A percentile compares a stretch with the other conserved stretches of the same genome.
Evolutionary conservation across 2,888 invertebrate genomes (phyloP).

Genomic region (Trichogramma dendrolimi): DNA sequence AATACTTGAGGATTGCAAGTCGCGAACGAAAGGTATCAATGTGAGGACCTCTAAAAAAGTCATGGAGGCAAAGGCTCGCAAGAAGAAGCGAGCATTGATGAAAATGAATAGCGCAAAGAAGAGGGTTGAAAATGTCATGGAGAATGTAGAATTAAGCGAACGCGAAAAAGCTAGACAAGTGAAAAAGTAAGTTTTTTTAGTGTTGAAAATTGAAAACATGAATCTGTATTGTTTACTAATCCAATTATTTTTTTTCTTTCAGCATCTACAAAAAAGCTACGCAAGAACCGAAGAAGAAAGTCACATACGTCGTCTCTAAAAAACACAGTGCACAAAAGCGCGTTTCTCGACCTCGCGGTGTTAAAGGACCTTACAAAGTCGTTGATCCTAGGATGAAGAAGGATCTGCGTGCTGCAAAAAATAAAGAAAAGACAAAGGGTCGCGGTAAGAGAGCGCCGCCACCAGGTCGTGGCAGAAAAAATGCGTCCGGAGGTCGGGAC

Average conservation of each 20-base stretch:
- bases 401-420: conserved; percentile 71
- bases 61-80: conserved; percentile 94
- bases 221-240: background rate
- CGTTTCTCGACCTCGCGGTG: conserved; percentile 75
- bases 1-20: conserved; percentile 80
- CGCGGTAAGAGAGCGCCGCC: conserved; percentile 38
- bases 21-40: conserved; percentile 79
- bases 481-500: conserved; percentile 21
- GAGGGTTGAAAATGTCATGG: conserved; percentile 90
- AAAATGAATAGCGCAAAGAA: conserved; percentile 92
- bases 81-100: conserved; percentile 83
- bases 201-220: conserved; percentile 2
- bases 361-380: conserved; percentile 89
- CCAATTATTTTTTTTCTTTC: conserved; percentile 37
- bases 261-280: conserved; percentile 89
- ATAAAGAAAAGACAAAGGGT: conserved; percentile 58
- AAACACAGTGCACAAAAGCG: conserved; percentile 76
- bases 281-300: conserved; percentile 79
- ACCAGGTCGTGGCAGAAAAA: conserved; percentile 13
- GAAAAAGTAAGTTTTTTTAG: conserved; percentile 64
- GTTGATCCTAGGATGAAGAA: conserved; percentile 97
- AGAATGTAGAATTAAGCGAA: conserved; percentile 84
- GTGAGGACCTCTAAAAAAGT: conserved; percentile 96
- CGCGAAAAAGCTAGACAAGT: conserved; percentile 89
- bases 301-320: conserved; percentile 91